These are phyloP conservation scores for Microctonus hyperodae DNA, from an alignment of 2,888 invertebrate genomes.

Conservation along the genomic window DNA sequence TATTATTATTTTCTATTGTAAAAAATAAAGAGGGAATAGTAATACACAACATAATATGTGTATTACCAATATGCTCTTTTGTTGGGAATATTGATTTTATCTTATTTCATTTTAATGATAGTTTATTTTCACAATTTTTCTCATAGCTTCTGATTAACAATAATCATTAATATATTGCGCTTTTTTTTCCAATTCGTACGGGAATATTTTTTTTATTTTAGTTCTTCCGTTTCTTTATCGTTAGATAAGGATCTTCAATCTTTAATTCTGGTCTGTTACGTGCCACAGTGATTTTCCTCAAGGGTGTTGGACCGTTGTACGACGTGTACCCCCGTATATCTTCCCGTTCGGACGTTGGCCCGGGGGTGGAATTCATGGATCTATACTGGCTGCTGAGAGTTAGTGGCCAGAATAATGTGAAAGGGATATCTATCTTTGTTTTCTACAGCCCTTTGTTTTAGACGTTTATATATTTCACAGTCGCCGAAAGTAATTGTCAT, in stretches of 20 bases:
- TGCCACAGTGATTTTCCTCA: slow-evolving; percentile 37
- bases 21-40: neutral
- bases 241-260: slow-evolving; percentile 42
- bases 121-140: neutral
- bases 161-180: slow-evolving; percentile 1
- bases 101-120: neutral
- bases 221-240: no score
- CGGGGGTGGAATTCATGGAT: neutral
- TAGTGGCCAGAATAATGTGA: slow-evolving; percentile 16
- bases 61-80: neutral
- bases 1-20: slow-evolving; percentile 5
- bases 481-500: slow-evolving; percentile 8
- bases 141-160: neutral
- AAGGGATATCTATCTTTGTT: slow-evolving; percentile 15
- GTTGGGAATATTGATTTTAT: neutral
- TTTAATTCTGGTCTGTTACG: slow-evolving; percentile 41
- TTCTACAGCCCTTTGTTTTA: neutral
- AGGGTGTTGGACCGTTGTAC: slow-evolving; percentile 22
- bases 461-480: neutral
- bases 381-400: slow-evolving; percentile 3
- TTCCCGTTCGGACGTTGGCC: neutral
- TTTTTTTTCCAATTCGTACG: neutral
- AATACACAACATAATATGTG: neutral
- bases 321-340: slow-evolving; percentile 2
- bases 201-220: neutral